phyloP scores from a whole-genome alignment of 2,113 vertebrate genomes.

The Spea multiplicata region DNA sequence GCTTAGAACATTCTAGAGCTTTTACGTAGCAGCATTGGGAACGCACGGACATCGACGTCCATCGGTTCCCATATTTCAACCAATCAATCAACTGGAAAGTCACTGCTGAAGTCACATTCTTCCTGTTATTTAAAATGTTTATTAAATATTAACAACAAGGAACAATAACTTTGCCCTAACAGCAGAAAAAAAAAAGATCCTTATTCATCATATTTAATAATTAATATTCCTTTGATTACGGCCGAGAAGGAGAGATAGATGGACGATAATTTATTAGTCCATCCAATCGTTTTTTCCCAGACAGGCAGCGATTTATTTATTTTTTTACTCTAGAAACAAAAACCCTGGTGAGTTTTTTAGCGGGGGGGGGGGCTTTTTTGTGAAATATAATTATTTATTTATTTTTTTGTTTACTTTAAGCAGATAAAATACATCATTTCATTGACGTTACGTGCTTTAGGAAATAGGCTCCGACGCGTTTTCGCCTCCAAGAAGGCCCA shows the following conservation, averaged over 20 bases:
- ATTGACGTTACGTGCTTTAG: no score
- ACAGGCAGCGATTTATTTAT: no score
- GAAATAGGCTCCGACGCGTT: no score
- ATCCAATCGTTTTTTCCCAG: neutral
- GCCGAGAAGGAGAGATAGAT: neutral
- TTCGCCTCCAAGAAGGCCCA: no score
- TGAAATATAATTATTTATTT: no score
- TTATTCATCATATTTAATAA: conserved; percentile 16
- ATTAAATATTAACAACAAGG: conserved; percentile 11
- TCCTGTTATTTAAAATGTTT: conserved; percentile 30
- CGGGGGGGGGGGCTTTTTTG: no score
- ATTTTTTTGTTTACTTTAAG: no score
- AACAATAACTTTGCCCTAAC: conserved; percentile 13
- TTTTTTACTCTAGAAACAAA: no score
- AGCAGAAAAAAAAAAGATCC: conserved; percentile 19
- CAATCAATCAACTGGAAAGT: conserved; percentile 9
- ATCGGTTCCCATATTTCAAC: conserved; percentile 1
- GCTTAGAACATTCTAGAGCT: no score
- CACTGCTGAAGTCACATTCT: conserved; percentile 18
- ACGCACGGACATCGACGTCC: neutral
- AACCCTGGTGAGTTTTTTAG: no score
- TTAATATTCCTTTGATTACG: conserved; percentile 26
- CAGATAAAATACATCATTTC: no score
- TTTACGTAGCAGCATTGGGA: neutral
- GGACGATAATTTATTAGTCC: neutral